Base-by-base conservation (phyloP, 2,888 invertebrate genomes). In the Pasiphila rectangulata region DNA sequence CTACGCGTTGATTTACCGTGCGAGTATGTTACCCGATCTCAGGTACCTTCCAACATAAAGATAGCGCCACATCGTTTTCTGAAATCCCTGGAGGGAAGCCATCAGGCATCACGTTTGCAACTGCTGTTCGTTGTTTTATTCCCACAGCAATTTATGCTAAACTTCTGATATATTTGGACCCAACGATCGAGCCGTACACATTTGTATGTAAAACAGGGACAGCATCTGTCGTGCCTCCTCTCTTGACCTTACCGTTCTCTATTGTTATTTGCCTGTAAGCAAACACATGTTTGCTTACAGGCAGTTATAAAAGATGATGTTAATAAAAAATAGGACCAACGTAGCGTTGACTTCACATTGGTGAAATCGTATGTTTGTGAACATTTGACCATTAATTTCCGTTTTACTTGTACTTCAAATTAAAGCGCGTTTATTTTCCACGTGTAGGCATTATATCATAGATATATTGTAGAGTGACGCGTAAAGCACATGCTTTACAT, bases 61-160 rank as follows among this genome's bases (percentile, higher is more conserved):
- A n/a, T n/a, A n/a, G 12, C 12, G 5, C 24, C 24, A 10, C 4
- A 10, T 10, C 2, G 1, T 13, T 13, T 27, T 12, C 7, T 27
- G 6, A 46, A 44, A 46, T 30, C 51, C 16, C 29, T 13, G 10
- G 56, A 59, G 54, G 27, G 34, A 29, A 39, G 24, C 29, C 16
- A 49, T 42, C 50, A 57, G 58, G 56, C 45, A 48, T 34, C 63
- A 59, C 63, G 42, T 49, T 48, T 21, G 29, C 55, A 55, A 68
- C 53, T 60, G 54, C 58, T 50, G 48, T 49, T 51, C 63, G 53
- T 66, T 69, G 65, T 69, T 71, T 69, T 65, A 64, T 73, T 72
- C 67, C 65, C 64, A 65, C 70, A 72, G 65, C 72, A 79, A 76
- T 75, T 74, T 77, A 80, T 79, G 79, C 76, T 75, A 75, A 80